Conservation (phyloP, 2,888 invertebrate genomes). For the Liposcelis brunnea region DNA sequence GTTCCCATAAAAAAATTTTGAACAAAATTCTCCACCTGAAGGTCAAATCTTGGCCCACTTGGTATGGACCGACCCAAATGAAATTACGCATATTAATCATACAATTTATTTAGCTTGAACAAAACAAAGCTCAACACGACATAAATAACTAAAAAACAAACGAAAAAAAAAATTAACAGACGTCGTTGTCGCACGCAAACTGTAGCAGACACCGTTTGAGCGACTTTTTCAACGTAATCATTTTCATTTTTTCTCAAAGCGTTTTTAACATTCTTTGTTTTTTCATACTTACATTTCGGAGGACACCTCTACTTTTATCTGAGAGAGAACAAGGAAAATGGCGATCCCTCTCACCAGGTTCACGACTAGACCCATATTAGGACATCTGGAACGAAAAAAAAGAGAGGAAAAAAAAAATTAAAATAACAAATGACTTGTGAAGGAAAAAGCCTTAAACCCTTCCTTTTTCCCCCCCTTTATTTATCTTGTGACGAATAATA, state of each 20-base stretch:
- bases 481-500: too few relatives aligned
- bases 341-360: conserved; percentile 56
- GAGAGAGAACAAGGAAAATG: conserved; percentile 39
- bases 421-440: too few relatives aligned
- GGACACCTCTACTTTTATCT: conserved; percentile 26
- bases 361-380: conserved; percentile 82
- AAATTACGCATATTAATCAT: too few relatives aligned
- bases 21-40: too few relatives aligned
- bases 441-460: too few relatives aligned
- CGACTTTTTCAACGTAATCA: background rate
- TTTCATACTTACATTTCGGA: conserved; percentile 34
- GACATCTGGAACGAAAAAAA: conserved; percentile 51
- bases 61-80: too few relatives aligned
- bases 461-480: too few relatives aligned
- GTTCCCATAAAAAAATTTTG: too few relatives aligned
- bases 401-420: too few relatives aligned
- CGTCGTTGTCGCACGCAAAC: conserved; percentile 1
- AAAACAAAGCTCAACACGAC: background rate
- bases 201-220: background rate
- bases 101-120: too few relatives aligned
- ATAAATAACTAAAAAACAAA: background rate
- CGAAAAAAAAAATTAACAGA: conserved; percentile 3
- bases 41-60: too few relatives aligned
- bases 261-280: background rate
- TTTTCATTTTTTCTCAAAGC: background rate